Evolutionary conservation across 2,888 invertebrate species (phyloP), one percentile per base, ranked within the genome.

Genomic region (Tolmerus cingulatus): DNA sequence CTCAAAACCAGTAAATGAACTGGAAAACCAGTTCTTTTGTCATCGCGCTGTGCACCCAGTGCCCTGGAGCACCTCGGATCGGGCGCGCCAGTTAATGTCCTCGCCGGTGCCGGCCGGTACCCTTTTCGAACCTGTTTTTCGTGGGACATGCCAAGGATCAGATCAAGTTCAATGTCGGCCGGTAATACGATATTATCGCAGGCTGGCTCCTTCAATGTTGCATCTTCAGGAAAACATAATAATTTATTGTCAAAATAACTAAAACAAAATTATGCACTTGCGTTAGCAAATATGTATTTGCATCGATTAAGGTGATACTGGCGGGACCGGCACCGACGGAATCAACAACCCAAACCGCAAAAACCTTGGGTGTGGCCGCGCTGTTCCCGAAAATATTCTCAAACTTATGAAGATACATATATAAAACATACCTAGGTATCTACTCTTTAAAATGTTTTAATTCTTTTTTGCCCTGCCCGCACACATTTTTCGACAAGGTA

Each of bases 131-230:
- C 40, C 76, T 76, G 66, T 66, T 23, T 43, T 37, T 66, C 66
- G n/a, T 84, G 46, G 66, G 57, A 66, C 84, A 23, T 84, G 37
- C 84, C 57, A 57, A 51, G 23, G 43, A 84, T 66, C 27, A 84
- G 84, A 84, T 84, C 84, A 84, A 74, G 74, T 84, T 84, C 84
- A 74, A 84, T 84, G 84, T 84, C 74, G 84, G 27, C 66, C 27
- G 66, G 84, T 84, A 84, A 84, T 84, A 57, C 57, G 84, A 84
- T 84, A 84, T 84, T 74, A 74, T 84, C 84, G 84, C n/a, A 74
- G 74, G 7, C 81, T 51, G n/a, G n/a, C 7, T 55, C 81, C 27
- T 81, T 55, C 43, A 81, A 84, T 66, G 84, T 74, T 74, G 12
- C 37, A 84, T 34, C 30, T 66, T 27, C 19, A 81, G 27, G 81